Base-by-base conservation (phyloP, 2,113 vertebrate species). In the Chlamydotis undulata region DNA sequence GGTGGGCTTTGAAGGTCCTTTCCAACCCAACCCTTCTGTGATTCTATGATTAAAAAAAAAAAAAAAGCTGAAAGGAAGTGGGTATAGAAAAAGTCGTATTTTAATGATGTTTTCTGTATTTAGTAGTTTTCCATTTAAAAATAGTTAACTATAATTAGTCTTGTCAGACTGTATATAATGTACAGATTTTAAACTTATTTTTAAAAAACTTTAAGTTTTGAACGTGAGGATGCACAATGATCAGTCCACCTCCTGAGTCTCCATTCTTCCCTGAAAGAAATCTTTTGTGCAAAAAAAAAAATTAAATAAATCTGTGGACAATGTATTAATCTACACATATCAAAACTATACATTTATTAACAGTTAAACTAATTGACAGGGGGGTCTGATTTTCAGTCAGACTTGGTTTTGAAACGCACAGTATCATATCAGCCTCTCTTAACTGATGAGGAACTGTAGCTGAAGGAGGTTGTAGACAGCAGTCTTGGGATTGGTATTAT, bases 151-250 rank as follows among this genome's bases (percentile, higher is more conserved):
- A 0, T 2, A 22, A 65, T 69, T 33, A 8, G 33, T 50, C 19
- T 13, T 64, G 4, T 19, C 4, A 0, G 9, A 1, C 45, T 45
- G 13, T 26, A 3, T 29, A 5, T 4, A 53, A 67, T 1, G 2
- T 33, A 15, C 22, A 37, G 71, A 10, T 25, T 75, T 71, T 6
- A 31, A 81, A 22, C 17, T 64, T 76, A 5, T 33, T 64, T 92
- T 69, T n/a, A 8, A 56, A 35, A 73, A 7, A 0, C 3, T 55
- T 55, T 2, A 47, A 68, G 6, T 41, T n/a, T 74, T 74, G 45
- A 35, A 23, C 0, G 0, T 17, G 8, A 85, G 29, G 22, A 21
- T 19, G 41, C n/a, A 43, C 37, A 22, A 14, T 4, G 9, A 56
- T 65, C 61, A 33, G 18, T 24, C 41, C 2, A 2, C 53, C 31